Base-by-base conservation (phyloP, 2,888 invertebrate genomes). In the Crematogaster levior region DNA sequence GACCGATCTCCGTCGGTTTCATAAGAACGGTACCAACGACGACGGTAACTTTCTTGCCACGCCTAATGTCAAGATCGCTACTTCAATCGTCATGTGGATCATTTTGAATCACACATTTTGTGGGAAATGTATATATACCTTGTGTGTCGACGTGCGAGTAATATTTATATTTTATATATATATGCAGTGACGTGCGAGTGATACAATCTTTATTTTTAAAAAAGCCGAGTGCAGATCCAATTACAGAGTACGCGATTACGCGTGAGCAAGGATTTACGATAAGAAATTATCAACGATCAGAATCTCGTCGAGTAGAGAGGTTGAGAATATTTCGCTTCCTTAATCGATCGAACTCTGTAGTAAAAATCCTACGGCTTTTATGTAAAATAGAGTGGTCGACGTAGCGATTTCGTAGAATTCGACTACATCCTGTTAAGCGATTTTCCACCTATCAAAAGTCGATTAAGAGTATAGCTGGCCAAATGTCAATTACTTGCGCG, bases 1-100 rank as follows among this genome's bases (percentile, higher is more conserved):
- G 85, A 84, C 83, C 82, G 84, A 61, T 58, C 66, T 66, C 63
- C 74, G 70, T 85, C 56, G 79, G 79, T 84, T 86, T 84, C 86
- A 82, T 80, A 84, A 85, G 86, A 83, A 70, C 66, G 73, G 53
- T 68, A 46, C 65, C 46, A 40, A 3, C 58, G 24, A 37, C 46
- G 74, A 46, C 73, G 75, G 48, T 79, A 77, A 86, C 86, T 84
- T 73, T 81, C 80, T 70, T 84, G 88, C 88, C 88, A 87, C 87
- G 87, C 87, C 88, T 87, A 87, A 87, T 87, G 88, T 87, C 87
- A 88, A 88, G 87, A 87, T 86, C 88, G 88, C 82, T 56, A 60
- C 51, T 46, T 79, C 73, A 21, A 53, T 43, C 40, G 56, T 18
- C 34, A 79, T 56, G 56, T 68, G 40, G 68, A 79, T 68, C 56